Conservation (phyloP, 2,888 invertebrate species). For the Melanargia galathea region DNA sequence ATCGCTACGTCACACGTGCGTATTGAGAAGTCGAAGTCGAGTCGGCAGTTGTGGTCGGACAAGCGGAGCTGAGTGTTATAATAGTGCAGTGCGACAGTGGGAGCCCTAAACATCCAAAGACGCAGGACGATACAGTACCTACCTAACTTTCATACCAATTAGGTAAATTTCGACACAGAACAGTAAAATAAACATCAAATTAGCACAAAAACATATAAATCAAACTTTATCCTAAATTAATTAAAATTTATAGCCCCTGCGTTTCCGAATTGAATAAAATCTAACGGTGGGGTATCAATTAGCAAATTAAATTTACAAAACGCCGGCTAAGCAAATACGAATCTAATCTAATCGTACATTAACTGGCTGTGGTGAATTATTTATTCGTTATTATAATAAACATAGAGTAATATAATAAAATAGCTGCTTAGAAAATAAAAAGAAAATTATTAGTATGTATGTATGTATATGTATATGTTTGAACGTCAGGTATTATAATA, state of each 20-base stretch:
- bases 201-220: constrained; percentile 23
- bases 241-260: constrained; percentile 30
- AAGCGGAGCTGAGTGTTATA: no score
- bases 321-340: background rate
- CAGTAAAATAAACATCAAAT: constrained; percentile 12
- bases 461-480: background rate
- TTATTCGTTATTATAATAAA: background rate
- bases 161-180: background rate
- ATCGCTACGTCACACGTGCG: no score
- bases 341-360: background rate
- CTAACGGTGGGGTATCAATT: constrained; percentile 28
- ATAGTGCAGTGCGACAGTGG: no score
- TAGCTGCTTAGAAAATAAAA: background rate
- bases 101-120: no score
- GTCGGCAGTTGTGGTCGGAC: no score
- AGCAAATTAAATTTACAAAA: constrained; percentile 30
- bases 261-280: constrained; percentile 24
- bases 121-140: no score
- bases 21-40: no score
- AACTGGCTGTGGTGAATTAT: constrained; percentile 2
- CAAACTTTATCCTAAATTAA: constrained; percentile 29
- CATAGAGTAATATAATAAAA: background rate
- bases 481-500: no score
- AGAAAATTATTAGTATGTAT: no score
- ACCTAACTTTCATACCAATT: background rate